Percentiles rank a stretch among this genome's conserved stretches.
Conservation (phyloP, 2,113 vertebrate species). For the Pluvianellus socialis region DNA sequence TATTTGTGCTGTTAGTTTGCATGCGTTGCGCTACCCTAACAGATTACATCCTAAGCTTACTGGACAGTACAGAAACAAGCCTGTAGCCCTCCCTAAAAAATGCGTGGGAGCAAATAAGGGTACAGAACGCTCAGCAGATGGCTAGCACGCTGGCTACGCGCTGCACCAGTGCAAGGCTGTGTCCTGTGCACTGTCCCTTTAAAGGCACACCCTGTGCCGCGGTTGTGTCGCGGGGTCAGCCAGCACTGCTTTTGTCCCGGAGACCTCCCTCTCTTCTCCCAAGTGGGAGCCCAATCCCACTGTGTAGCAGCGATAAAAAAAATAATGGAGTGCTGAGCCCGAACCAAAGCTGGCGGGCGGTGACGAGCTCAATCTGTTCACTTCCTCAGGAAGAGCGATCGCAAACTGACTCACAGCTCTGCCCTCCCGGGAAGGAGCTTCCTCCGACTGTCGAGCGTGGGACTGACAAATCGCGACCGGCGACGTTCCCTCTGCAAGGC, state of each 20-base stretch:
- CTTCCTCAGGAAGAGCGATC: background rate
- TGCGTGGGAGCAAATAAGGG: fast-evolving
- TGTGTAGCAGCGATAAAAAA: background rate
- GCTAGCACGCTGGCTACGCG: background rate
- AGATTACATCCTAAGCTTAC: background rate
- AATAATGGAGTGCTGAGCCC: background rate
- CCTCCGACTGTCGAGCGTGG: background rate
- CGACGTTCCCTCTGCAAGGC: background rate
- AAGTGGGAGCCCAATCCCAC: background rate
- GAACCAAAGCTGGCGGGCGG: background rate
- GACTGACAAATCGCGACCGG: background rate
- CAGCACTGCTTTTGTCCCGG: background rate
- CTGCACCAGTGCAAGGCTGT: background rate
- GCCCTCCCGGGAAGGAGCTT: background rate
- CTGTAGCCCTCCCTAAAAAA: background rate
- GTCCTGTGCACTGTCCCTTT: background rate
- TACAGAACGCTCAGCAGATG: fast-evolving
- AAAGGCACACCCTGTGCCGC: fast-evolving
- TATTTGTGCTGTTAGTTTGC: background rate
- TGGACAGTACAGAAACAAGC: background rate
- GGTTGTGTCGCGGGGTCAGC: fast-evolving
- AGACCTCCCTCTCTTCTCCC: background rate
- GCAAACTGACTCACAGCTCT: background rate
- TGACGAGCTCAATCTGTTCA: background rate
- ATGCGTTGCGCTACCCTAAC: background rate